These are phyloP conservation scores for Morpho deidamia DNA, from an alignment of 2,888 invertebrate genomes.

Conservation along the genomic window DNA sequence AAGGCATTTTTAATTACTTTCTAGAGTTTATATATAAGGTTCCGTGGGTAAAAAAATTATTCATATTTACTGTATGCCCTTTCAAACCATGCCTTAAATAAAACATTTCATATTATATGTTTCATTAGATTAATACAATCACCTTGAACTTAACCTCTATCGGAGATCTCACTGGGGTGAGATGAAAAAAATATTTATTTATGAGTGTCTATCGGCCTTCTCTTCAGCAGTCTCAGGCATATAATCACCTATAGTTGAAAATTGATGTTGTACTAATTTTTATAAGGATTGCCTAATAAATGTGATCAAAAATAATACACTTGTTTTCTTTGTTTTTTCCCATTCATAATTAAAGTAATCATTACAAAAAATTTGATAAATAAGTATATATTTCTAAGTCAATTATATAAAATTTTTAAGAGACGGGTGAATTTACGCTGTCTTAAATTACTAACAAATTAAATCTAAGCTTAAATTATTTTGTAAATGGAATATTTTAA, in stretches of 20 bases:
- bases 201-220: too few species aligned
- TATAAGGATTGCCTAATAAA: conserved; percentile 41
- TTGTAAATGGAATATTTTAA: conserved; percentile 75
- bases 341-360: conserved; percentile 71
- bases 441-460: conserved; percentile 61
- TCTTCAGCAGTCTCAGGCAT: not conserved
- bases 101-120: too few species aligned
- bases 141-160: too few species aligned
- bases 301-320: conserved; percentile 46
- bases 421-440: conserved; percentile 77
- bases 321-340: conserved; percentile 48
- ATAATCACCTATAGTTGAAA: not conserved
- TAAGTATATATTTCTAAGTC: conserved; percentile 79
- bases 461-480: conserved; percentile 67
- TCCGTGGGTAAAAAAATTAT: too few species aligned
- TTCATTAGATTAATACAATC: too few species aligned
- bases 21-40: too few species aligned
- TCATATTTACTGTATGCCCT: too few species aligned
- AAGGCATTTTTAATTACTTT: too few species aligned
- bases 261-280: conserved; percentile 1
- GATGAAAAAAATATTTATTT: too few species aligned
- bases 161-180: too few species aligned
- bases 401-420: conserved; percentile 77
- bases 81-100: too few species aligned
- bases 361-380: conserved; percentile 73